Evolutionary conservation across 2,888 invertebrate genomes (phyloP).

Genomic region (Cantharis rufa): DNA sequence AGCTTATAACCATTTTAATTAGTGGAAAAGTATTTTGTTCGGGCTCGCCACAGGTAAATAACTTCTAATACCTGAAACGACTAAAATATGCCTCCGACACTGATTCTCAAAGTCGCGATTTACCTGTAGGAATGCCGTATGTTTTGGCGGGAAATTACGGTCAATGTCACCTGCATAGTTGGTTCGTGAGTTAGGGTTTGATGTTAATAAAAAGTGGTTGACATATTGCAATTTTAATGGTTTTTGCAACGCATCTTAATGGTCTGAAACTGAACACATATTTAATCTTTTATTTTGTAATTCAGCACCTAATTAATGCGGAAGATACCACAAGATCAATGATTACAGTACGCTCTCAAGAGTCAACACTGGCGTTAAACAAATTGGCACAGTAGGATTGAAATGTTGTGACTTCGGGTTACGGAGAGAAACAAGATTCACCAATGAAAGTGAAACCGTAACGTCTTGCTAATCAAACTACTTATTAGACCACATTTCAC

Average conservation of each 20-base stretch:
- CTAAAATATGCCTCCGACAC: slow-evolving; percentile 31
- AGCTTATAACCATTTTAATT: neutral
- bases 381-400: slow-evolving; percentile 28
- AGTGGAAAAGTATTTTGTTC: neutral
- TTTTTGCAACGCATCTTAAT: slow-evolving; percentile 2
- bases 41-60: neutral
- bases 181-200: slow-evolving; percentile 23
- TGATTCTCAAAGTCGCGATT: slow-evolving; percentile 41
- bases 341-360: slow-evolving; percentile 2
- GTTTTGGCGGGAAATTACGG: slow-evolving; percentile 48
- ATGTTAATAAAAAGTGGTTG: slow-evolving; percentile 9
- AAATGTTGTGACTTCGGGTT: slow-evolving; percentile 29
- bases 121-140: slow-evolving; percentile 46
- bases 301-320: slow-evolving; percentile 3
- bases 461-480: slow-evolving; percentile 18
- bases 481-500: slow-evolving; percentile 10
- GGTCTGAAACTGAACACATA: neutral
- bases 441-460: slow-evolving; percentile 47
- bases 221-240: neutral
- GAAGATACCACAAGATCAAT: neutral
- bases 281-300: neutral
- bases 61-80: neutral
- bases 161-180: slow-evolving; percentile 41
- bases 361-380: slow-evolving; percentile 17
- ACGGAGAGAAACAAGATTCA: slow-evolving; percentile 40